phyloP scores from a whole-genome alignment of 2,888 invertebrate genomes.

The Hipparchia semele region DNA sequence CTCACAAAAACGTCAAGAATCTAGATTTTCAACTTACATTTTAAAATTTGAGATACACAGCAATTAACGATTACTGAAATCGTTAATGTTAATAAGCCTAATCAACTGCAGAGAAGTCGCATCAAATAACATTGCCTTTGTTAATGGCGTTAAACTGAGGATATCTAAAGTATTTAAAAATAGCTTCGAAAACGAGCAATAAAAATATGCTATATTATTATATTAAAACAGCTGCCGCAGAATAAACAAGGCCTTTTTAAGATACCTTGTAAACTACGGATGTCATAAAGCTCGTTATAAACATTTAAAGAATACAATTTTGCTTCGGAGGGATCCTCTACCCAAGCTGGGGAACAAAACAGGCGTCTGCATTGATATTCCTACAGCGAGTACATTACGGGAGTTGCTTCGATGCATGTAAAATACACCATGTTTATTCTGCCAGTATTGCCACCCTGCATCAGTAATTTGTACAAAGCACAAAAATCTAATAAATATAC shows the following conservation, averaged over 20 bases:
- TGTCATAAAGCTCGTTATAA: conserved; percentile 36
- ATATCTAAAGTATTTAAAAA: background rate
- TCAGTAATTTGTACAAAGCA: conserved; percentile 65
- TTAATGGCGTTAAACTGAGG: background rate
- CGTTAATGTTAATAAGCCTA: background rate
- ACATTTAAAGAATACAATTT: conserved; percentile 36
- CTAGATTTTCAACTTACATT: background rate
- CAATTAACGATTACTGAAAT: background rate
- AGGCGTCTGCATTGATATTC: conserved; percentile 75
- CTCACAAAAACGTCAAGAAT: background rate
- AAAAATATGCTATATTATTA: background rate
- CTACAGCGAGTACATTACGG: conserved; percentile 75
- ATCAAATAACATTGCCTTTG: background rate
- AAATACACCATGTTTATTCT: conserved; percentile 80
- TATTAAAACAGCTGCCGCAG: conserved; percentile 15
- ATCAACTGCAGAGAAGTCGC: background rate
- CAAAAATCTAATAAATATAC: conserved; percentile 15
- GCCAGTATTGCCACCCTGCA: conserved; percentile 73
- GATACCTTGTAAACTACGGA: conserved; percentile 32
- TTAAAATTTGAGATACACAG: background rate
- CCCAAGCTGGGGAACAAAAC: conserved; percentile 58
- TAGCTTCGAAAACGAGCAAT: background rate
- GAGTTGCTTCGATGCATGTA: conserved; percentile 79
- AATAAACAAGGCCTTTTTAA: conserved; percentile 23
- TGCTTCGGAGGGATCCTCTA: conserved; percentile 50